Evolutionary conservation across 2,113 vertebrate genomes (phyloP).

Genomic region (Cavia aperea): DNA sequence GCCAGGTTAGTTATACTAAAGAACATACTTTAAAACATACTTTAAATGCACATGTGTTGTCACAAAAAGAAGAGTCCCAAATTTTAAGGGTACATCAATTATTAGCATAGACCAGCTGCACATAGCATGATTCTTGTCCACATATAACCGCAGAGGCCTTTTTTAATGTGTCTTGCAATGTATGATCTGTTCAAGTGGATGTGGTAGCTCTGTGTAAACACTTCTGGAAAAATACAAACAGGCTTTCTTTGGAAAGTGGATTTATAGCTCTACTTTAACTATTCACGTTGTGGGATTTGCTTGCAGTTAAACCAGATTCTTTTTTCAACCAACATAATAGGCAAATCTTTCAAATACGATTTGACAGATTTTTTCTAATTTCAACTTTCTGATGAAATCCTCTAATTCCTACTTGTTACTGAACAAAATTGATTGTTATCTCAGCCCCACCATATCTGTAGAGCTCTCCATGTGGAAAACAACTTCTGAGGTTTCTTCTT

Average conservation of each 20-base stretch:
- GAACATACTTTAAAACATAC: background rate
- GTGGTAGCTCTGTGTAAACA: background rate
- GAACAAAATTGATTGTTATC: background rate
- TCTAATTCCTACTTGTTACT: background rate
- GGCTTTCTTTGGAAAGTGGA: background rate
- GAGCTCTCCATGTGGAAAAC: background rate
- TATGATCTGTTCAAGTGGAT: background rate
- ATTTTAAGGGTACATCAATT: background rate
- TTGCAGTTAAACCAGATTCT: background rate
- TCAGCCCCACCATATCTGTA: background rate
- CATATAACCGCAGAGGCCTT: background rate
- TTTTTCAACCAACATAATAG: background rate
- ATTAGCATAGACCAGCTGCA: background rate
- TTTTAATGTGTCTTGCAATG: too few species aligned
- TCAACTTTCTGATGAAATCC: background rate
- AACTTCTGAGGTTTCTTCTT: background rate
- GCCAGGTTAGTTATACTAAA: background rate
- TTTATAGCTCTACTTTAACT: background rate
- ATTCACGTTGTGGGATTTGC: background rate
- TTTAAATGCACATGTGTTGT: background rate
- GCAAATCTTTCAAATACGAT: background rate
- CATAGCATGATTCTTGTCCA: rapidly evolving
- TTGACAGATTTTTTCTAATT: background rate
- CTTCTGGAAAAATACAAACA: background rate
- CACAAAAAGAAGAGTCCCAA: background rate